Base-by-base conservation (phyloP, 1,140 invertebrate species). In the Nixonia krombeini region DNA sequence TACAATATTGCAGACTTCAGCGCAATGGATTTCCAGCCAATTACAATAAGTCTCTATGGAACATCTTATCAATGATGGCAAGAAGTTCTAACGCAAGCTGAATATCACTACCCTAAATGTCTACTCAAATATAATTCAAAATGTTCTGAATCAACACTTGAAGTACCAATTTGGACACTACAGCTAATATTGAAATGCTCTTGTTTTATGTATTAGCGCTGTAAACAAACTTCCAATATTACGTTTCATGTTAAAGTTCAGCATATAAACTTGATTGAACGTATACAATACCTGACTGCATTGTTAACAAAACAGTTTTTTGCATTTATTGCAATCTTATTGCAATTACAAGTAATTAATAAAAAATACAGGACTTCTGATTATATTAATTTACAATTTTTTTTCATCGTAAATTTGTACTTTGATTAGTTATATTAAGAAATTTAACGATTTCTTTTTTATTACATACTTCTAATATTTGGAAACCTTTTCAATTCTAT, bases 111-210 rank as follows among this genome's bases (percentile, higher is more conserved):
- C 15, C 80, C 83, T 40, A 82, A 85, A 49, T 88, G 87, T 56
- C 84, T 84, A 17, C 86, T 87, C 18, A 79, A 80, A 0, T 89
- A 52, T 23, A 65, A 46, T n/a, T 26, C 58, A 0, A 65, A 58
- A 16, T 51, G 53, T 58, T 28, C 25, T 40, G 4, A 65, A 58
- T 28, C 53, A 53, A 2, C 89, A 90, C 65, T 83, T 87, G 49
- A 87, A 86, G 38, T 89, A 88, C 61, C 88, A 90, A 63, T 90
- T 89, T 66, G 88, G 89, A 23, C 82, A 31, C 10, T 87, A 45
- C 84, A 87, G 64, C 87, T 86, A 0, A 83, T 81, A 40, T 87
- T 83, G 63, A 78, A 82, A 35, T 89, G 88, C 61, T 79, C 82
- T 31, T 80, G 83, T 62, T 89, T 88, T 73, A 80, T n/a, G n/a